A percentile compares a stretch with the other conserved stretches of the same genome.
phyloP scores from a whole-genome alignment of 1,140 invertebrate species.

The Ganaspis sp. region DNA sequence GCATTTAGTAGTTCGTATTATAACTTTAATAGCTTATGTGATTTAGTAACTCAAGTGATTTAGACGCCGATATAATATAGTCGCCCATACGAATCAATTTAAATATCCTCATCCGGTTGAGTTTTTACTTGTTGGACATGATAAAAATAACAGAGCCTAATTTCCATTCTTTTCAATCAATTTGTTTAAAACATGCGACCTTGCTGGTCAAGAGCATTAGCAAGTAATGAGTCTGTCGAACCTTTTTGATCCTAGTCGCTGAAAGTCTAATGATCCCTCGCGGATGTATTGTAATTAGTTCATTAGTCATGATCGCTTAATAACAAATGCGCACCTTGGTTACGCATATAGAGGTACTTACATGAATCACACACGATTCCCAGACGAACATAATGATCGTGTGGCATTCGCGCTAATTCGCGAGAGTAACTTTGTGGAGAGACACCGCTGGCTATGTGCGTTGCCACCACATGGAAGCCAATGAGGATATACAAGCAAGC shows the following conservation, averaged over 20 bases:
- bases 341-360: constrained; percentile 56
- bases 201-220: constrained; percentile 9
- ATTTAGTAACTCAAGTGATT: too few relatives aligned
- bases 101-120: too few relatives aligned
- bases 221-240: neutral
- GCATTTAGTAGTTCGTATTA: too few relatives aligned
- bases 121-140: too few relatives aligned
- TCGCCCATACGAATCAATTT: too few relatives aligned
- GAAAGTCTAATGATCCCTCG: constrained; percentile 44
- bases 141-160: neutral
- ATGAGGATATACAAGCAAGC: neutral
- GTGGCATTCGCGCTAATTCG: constrained; percentile 61
- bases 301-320: constrained; percentile 66
- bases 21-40: too few relatives aligned
- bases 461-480: constrained; percentile 31
- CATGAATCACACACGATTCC: constrained; percentile 63
- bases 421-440: constrained; percentile 46
- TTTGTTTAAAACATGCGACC: constrained; percentile 3
- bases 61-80: too few relatives aligned
- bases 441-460: neutral
- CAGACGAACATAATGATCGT: constrained; percentile 56
- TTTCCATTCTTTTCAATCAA: neutral
- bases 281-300: constrained; percentile 61
- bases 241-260: neutral
- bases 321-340: constrained; percentile 59